A percentile compares a stretch with the other conserved stretches of the same genome.
These are phyloP conservation scores for Meriones unguiculatus DNA, from an alignment of 2,113 vertebrate species.

Conservation along the genomic window DNA sequence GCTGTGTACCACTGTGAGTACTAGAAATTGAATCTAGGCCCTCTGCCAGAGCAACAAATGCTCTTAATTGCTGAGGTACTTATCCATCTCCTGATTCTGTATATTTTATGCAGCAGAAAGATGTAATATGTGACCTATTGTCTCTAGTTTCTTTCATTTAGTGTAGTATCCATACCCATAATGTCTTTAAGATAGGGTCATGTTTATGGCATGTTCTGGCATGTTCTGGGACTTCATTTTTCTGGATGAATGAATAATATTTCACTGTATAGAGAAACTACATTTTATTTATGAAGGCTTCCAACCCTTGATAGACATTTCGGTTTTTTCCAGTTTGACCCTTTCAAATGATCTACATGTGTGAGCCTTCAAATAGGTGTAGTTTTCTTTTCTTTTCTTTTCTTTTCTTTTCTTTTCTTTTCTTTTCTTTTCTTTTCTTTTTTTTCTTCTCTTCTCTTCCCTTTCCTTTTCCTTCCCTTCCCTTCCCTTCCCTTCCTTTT, in stretches of 20 bases:
- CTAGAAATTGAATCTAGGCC: not conserved
- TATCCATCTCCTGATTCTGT: not conserved
- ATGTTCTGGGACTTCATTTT: not conserved
- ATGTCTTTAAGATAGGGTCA: not conserved
- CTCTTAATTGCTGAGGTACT: not conserved
- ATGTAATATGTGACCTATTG: not conserved
- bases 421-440: too few relatives aligned
- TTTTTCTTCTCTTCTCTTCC: too few relatives aligned
- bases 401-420: too few relatives aligned
- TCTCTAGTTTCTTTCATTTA: not conserved
- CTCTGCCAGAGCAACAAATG: not conserved
- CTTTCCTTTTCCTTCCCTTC: too few relatives aligned
- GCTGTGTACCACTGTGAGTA: not conserved
- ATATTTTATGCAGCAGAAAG: not conserved
- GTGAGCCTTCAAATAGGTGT: not conserved
- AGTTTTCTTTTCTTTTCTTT: too few relatives aligned
- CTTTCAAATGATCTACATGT: not conserved
- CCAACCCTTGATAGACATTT: not conserved
- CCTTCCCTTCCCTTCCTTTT: too few relatives aligned
- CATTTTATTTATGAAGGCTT: not conserved
- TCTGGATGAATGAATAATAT: not conserved
- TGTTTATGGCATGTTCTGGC: not conserved
- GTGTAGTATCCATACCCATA: not conserved
- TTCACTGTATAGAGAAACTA: not conserved
- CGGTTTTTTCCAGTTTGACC: not conserved